A percentile compares a stretch with the other conserved stretches of the same genome.
Conservation (phyloP, 1,140 invertebrate species). For the Mercenaria mercenaria region DNA sequence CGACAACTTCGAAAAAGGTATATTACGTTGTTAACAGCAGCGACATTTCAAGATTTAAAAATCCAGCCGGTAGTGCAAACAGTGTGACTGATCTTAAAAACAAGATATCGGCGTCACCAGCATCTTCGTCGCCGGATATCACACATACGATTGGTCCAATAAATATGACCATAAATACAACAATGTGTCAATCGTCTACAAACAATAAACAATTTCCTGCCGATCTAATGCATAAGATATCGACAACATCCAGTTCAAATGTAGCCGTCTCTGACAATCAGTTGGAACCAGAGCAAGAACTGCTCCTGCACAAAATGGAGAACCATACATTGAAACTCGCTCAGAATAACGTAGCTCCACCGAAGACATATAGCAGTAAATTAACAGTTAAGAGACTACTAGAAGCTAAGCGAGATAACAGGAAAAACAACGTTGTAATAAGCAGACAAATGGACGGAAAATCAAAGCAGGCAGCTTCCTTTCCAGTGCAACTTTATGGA, state of each 20-base stretch:
- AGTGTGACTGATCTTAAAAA: background rate
- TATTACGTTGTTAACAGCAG: conserved; percentile 9
- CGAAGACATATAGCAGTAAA: background rate
- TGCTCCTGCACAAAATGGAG: too few relatives aligned
- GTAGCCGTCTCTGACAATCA: background rate
- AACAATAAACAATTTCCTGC: background rate
- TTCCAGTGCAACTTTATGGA: conserved; percentile 1
- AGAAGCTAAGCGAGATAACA: background rate
- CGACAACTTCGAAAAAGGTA: background rate
- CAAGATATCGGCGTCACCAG: background rate
- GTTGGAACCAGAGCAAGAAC: too few relatives aligned
- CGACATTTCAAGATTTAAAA: background rate
- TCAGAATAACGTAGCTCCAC: too few relatives aligned
- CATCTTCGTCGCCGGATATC: background rate
- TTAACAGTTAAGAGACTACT: conserved; percentile 5
- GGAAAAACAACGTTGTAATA: background rate
- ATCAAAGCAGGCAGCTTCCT: background rate
- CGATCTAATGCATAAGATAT: too few relatives aligned
- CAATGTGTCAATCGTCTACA: background rate
- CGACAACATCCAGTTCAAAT: background rate
- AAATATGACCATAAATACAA: background rate
- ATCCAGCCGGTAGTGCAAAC: background rate
- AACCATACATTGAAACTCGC: too few relatives aligned
- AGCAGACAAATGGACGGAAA: background rate
- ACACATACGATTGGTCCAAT: background rate